A percentile compares a stretch with the other conserved stretches of the same genome.
Conservation (phyloP, 30 jellyfish, hydroid and myxozoan genomes). For the Aurelia aurita complex sp. Pacific region DNA sequence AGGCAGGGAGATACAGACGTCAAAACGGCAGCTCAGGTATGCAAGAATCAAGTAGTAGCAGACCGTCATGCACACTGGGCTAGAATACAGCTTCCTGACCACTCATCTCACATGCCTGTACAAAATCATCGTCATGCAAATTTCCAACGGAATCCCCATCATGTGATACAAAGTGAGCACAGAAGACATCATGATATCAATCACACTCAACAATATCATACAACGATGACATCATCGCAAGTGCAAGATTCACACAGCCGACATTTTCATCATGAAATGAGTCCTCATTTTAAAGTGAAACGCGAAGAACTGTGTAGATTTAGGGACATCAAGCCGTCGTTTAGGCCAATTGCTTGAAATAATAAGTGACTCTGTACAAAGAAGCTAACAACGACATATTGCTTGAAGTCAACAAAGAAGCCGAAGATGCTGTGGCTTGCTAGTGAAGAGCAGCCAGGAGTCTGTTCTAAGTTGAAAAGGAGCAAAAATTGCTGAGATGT, state of each 20-base stretch:
- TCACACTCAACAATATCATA: background rate
- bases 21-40: background rate
- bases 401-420: background rate
- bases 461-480: too few species aligned
- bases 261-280: conserved; percentile 8
- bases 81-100: background rate
- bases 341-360: conserved; percentile 17
- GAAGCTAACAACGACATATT: background rate
- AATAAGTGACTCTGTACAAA: background rate
- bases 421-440: too few species aligned
- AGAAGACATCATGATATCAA: background rate
- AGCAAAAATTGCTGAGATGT: too few species aligned
- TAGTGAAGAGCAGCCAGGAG: too few species aligned
- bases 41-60: background rate
- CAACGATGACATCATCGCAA: conserved; percentile 17
- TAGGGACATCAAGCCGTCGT: conserved; percentile 15
- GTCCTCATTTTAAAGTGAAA: background rate
- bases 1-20: background rate
- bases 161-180: background rate
- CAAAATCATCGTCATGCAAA: background rate
- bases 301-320: conserved; percentile 32
- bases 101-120: background rate
- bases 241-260: background rate
- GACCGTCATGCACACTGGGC: background rate
- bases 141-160: background rate